Evolutionary conservation across 2,113 vertebrate species (phyloP).

Genomic region (Daphoenositta chrysoptera): DNA sequence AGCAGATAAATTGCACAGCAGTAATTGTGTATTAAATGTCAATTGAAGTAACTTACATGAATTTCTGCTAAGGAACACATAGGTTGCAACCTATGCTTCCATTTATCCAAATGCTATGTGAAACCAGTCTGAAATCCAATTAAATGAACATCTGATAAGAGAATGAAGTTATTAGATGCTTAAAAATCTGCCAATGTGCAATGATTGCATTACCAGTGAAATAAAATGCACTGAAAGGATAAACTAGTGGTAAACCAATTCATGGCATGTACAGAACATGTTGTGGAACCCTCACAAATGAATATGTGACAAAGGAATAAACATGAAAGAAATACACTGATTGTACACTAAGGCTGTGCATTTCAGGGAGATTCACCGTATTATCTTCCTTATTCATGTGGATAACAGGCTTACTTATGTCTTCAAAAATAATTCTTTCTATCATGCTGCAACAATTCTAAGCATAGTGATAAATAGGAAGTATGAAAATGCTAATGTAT

Average conservation of each 20-base stretch:
- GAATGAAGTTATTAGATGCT: slow-evolving; percentile 35
- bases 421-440: slow-evolving; percentile 63
- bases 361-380: slow-evolving; percentile 35
- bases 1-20: background rate
- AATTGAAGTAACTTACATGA: background rate
- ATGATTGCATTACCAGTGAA: background rate
- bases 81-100: slow-evolving; percentile 19
- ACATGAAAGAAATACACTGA: slow-evolving; percentile 58
- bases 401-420: slow-evolving; percentile 64
- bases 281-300: slow-evolving; percentile 44
- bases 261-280: slow-evolving; percentile 1
- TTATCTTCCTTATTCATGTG: slow-evolving; percentile 65
- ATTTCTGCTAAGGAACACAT: background rate
- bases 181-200: slow-evolving; percentile 16
- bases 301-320: slow-evolving; percentile 58
- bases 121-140: slow-evolving; percentile 40
- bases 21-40: background rate
- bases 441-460: slow-evolving; percentile 39
- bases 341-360: slow-evolving; percentile 37
- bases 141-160: slow-evolving; percentile 57
- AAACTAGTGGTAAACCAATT: slow-evolving; percentile 22
- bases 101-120: slow-evolving; percentile 26
- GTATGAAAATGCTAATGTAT: slow-evolving; percentile 41
- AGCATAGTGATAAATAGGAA: slow-evolving; percentile 38
- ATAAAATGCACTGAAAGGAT: slow-evolving; percentile 27